Evolutionary conservation across 2,797 vertebrate species (phyloP).

Genomic region (Cossypha niveicapilla): DNA sequence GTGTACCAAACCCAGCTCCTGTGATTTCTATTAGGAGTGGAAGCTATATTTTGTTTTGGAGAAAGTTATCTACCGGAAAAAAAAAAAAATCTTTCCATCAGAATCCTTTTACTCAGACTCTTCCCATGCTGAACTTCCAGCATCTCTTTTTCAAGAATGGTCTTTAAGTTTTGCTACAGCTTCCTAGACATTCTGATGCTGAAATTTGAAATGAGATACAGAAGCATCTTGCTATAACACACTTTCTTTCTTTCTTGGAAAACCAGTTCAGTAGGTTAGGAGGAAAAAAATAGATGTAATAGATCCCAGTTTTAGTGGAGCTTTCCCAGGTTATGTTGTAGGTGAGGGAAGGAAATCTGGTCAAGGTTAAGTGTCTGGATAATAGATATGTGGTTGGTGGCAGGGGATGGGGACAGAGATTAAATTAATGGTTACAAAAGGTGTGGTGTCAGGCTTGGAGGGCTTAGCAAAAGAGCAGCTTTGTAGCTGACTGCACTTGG

Average conservation of each 20-base stretch:
- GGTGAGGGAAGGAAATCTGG: not conserved
- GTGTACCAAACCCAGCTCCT: not conserved
- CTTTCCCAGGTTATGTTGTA: not conserved
- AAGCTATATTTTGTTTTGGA: not conserved
- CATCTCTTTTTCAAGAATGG: not conserved
- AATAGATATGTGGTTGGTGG: too few species aligned
- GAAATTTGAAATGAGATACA: not conserved
- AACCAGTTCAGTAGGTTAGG: not conserved
- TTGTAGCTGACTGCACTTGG: not conserved
- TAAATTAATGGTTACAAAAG: too few species aligned
- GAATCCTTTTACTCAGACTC: not conserved
- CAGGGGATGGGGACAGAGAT: too few species aligned
- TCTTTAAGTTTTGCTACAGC: not conserved
- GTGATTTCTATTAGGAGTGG: constrained; percentile 12
- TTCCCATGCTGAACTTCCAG: not conserved
- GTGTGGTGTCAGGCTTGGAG: too few species aligned
- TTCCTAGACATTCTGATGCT: not conserved
- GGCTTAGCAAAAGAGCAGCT: too few species aligned
- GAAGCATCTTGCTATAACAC: not conserved
- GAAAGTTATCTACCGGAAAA: not conserved
- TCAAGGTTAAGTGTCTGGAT: not conserved
- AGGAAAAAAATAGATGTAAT: not conserved
- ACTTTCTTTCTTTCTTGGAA: not conserved
- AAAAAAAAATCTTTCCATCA: not conserved
- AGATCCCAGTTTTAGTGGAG: not conserved